Evolutionary conservation across 2,797 vertebrate species (phyloP), one percentile per base, ranked within the genome.

Genomic region (Halcyon badia): DNA sequence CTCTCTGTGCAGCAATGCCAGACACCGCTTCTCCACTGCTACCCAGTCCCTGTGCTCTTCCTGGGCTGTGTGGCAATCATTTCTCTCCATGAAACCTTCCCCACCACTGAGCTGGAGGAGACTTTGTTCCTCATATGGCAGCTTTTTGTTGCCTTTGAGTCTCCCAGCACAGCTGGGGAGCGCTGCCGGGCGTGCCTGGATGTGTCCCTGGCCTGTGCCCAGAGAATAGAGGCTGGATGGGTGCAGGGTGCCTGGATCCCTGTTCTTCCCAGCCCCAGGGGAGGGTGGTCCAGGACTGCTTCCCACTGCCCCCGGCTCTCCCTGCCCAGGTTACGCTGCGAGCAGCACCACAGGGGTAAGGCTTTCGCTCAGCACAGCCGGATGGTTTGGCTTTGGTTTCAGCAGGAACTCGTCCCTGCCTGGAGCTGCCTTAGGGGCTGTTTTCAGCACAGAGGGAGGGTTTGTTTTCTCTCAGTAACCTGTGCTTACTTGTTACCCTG

Each of bases 41-140:
- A 17, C 4, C 13, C 52, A n/a, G 14, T 14, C 28, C 17, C 30
- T 69, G 12, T 0, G 2, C 33, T 71, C 42, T 37, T 58, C 31
- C 75, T 54, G 64, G 4, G 46, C 48, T 0, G 0, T 10, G 21
- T 4, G 1, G 7, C 70, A 44, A 16, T 39, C 3, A 4, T 9
- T 39, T 60, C 6, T 62, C 15, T 46, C 25, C 35, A 4, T 5
- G 10, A 62, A 62, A 37, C 8, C 35, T 56, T 46, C 39, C 52
- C 31, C 75, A 58, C 16, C 4, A 2, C 20, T 51, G 39, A 46
- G n/a, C 35, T 75, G 69, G 33, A 81, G 52, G 60, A 88, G 35
- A 11, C 22, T 70, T 71, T 69, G 28, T 69, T 72, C 33, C 39
- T 58, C 2, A 0, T 6, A 37, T 0, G 0, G 20, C 25, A 61